Percentiles rank a stretch among this genome's conserved stretches.
Evolutionary conservation across 30 jellyfish, hydroid and myxozoan species (phyloP).

Genomic region (Turritopsis rubra): DNA sequence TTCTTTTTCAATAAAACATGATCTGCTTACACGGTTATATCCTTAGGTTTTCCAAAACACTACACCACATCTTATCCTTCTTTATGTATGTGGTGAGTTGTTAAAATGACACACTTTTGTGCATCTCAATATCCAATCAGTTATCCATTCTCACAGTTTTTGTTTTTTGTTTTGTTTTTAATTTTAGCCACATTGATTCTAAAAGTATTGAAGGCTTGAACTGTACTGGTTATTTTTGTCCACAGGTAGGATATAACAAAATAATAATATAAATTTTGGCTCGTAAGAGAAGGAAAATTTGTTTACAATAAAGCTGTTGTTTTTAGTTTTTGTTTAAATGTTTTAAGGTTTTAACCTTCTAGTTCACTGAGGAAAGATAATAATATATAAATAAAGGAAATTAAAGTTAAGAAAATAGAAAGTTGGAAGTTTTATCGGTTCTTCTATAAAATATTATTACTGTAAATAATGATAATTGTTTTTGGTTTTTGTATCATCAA

Average conservation of each 20-base stretch:
- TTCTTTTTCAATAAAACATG: no score
- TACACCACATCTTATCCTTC: slow-evolving; percentile 6
- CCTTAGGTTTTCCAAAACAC: slow-evolving; percentile 11
- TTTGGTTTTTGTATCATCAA: background rate
- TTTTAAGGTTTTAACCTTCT: no score
- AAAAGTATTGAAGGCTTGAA: slow-evolving; percentile 26
- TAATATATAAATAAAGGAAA: no score
- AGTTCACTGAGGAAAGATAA: no score
- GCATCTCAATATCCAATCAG: background rate
- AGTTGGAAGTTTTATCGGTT: no score
- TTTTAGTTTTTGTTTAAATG: no score
- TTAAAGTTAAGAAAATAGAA: no score
- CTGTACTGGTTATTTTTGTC: slow-evolving; percentile 67
- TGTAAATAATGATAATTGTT: background rate
- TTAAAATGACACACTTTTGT: background rate
- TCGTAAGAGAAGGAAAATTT: no score
- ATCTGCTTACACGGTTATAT: background rate
- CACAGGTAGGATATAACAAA: slow-evolving; percentile 66
- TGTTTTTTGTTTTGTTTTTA: background rate
- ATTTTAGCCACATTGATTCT: slow-evolving; percentile 49
- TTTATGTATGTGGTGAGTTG: slow-evolving; percentile 10
- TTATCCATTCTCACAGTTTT: background rate
- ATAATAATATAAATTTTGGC: no score
- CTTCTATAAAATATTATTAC: background rate
- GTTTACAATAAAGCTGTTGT: no score